phyloP scores from a whole-genome alignment of 2,113 vertebrate species.

The Phalacrocorax pelagicus region DNA sequence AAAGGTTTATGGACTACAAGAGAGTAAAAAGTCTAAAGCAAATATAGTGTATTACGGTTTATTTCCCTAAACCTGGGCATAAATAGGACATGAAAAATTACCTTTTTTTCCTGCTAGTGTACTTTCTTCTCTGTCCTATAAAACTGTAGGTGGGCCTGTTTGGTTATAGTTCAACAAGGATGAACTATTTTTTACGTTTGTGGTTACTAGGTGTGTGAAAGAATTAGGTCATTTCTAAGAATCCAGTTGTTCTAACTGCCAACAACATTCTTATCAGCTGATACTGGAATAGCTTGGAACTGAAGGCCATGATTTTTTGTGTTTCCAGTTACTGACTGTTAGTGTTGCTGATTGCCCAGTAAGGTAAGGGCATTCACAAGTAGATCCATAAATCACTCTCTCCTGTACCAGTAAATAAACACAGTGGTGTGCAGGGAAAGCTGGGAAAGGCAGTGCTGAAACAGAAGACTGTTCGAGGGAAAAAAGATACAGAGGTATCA shows the following conservation, averaged over 20 bases:
- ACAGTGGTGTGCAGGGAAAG: neutral
- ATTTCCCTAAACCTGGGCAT: neutral
- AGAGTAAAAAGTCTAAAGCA: neutral
- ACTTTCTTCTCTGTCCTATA: neutral
- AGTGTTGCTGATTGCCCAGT: neutral
- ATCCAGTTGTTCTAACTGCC: neutral
- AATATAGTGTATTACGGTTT: neutral
- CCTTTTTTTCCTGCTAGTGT: neutral
- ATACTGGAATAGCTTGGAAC: neutral
- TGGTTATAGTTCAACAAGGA: neutral
- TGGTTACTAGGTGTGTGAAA: neutral
- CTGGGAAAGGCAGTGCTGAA: neutral
- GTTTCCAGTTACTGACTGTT: neutral
- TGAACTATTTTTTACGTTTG: neutral
- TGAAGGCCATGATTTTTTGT: accelerated
- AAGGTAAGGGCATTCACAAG: neutral
- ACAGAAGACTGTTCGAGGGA: neutral
- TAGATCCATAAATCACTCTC: neutral
- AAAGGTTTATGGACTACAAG: neutral
- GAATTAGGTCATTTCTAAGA: neutral
- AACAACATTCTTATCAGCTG: neutral
- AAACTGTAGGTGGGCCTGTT: neutral
- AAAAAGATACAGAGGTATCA: neutral
- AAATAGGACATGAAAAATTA: neutral
- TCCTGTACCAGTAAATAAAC: neutral